Percentiles rank a stretch among this genome's conserved stretches.
Conservation (phyloP, 2,113 vertebrate species). For the Tautogolabrus adspersus region DNA sequence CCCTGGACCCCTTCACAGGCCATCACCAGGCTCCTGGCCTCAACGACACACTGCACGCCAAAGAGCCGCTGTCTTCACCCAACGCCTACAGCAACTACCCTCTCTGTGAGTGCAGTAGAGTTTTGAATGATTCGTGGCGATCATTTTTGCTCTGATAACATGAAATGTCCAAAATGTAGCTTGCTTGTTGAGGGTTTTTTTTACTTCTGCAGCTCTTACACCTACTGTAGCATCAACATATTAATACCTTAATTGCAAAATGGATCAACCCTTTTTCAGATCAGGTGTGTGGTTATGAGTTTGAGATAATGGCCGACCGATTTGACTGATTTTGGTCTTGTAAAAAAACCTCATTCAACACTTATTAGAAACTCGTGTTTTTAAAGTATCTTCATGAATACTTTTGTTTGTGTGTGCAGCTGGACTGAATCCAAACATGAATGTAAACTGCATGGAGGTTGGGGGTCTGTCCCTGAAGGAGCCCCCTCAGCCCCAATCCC, state of each 20-base stretch:
- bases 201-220: too few relatives aligned
- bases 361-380: too few relatives aligned
- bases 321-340: too few relatives aligned
- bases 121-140: background rate
- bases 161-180: background rate
- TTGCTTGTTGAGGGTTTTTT: background rate
- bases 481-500: slow-evolving; percentile 95
- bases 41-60: slow-evolving; percentile 95
- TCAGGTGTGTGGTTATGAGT: too few relatives aligned
- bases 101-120: slow-evolving; percentile 86
- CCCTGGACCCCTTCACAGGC: slow-evolving; percentile 92
- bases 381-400: too few relatives aligned
- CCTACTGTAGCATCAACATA: background rate
- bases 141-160: background rate
- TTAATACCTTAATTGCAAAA: background rate
- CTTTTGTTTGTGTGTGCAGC: slow-evolving; percentile 75
- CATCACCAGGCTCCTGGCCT: slow-evolving; percentile 92
- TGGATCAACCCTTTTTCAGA: too few relatives aligned
- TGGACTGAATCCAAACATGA: slow-evolving; percentile 96
- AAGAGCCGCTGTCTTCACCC: slow-evolving; percentile 96
- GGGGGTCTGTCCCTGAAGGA: slow-evolving; percentile 95
- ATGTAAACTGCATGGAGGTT: slow-evolving; percentile 97
- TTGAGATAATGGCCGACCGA: too few relatives aligned
- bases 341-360: too few relatives aligned
- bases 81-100: slow-evolving; percentile 94